Evolutionary conservation across 2,113 vertebrate genomes (phyloP).

Genomic region (Falco punctatus): DNA sequence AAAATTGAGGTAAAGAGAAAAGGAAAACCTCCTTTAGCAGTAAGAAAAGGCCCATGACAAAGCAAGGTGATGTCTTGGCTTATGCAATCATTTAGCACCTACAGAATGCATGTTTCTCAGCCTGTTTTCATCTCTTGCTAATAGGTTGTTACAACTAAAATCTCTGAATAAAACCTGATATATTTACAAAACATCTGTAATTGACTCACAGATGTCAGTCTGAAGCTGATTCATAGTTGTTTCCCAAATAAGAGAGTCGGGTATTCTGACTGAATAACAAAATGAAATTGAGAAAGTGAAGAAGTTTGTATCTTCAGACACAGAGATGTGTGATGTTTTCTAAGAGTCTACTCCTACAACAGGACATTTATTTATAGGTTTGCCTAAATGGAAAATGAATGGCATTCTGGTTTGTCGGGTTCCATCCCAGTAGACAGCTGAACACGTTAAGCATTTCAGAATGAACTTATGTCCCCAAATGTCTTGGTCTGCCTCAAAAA

Average conservation of each 20-base stretch:
- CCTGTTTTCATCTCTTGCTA: background rate
- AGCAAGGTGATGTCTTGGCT: background rate
- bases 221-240: background rate
- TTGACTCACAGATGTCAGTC: background rate
- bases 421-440: background rate
- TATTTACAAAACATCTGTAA: background rate
- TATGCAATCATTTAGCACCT: background rate
- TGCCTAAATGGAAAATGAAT: background rate
- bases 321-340: background rate
- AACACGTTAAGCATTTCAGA: background rate
- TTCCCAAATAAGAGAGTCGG: background rate
- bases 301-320: background rate
- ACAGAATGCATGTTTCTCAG: background rate
- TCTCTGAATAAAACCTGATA: background rate
- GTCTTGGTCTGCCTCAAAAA: background rate
- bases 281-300: background rate
- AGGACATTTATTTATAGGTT: background rate
- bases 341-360: background rate
- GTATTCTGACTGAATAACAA: background rate
- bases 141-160: background rate
- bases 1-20: background rate
- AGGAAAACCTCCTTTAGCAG: background rate
- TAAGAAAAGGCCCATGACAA: background rate
- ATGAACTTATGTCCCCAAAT: background rate
- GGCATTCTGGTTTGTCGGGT: background rate